These are phyloP conservation scores for Lasaia peninsularis DNA, from an alignment of 1,140 invertebrate species.

Conservation along the genomic window DNA sequence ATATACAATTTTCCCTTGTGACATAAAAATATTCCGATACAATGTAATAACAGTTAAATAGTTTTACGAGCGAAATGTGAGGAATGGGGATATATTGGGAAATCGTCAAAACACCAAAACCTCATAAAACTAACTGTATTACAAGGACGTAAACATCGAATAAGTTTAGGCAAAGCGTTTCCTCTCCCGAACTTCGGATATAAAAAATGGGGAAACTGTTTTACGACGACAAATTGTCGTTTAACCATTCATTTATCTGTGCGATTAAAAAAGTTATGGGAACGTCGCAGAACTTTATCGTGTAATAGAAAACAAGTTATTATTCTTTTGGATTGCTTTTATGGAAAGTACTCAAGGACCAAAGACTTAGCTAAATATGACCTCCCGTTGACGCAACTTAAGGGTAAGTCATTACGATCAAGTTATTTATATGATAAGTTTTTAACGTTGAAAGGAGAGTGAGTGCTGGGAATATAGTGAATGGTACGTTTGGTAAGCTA, in stretches of 20 bases:
- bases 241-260: slow-evolving; percentile 10
- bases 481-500: no score
- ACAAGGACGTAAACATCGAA: slow-evolving; percentile 5
- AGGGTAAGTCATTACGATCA: no score
- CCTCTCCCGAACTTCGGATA: background rate
- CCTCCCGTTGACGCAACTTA: no score
- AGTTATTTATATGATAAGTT: no score
- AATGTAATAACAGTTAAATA: background rate
- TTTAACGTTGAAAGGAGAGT: no score
- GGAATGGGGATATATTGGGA: background rate
- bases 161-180: slow-evolving; percentile 10
- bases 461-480: no score
- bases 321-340: background rate
- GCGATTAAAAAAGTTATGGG: slow-evolving; percentile 4
- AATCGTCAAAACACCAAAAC: slow-evolving; percentile 8
- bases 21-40: background rate
- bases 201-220: slow-evolving; percentile 5
- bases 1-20: background rate
- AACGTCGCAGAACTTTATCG: background rate
- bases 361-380: background rate
- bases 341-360: background rate
- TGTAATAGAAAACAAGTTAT: background rate
- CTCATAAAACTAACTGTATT: slow-evolving; percentile 3
- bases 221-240: background rate
- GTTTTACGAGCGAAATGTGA: slow-evolving; percentile 3